Percentiles rank a stretch among this genome's conserved stretches.
Evolutionary conservation across 2,797 vertebrate genomes (phyloP).

Genomic region (Lates japonicus): DNA sequence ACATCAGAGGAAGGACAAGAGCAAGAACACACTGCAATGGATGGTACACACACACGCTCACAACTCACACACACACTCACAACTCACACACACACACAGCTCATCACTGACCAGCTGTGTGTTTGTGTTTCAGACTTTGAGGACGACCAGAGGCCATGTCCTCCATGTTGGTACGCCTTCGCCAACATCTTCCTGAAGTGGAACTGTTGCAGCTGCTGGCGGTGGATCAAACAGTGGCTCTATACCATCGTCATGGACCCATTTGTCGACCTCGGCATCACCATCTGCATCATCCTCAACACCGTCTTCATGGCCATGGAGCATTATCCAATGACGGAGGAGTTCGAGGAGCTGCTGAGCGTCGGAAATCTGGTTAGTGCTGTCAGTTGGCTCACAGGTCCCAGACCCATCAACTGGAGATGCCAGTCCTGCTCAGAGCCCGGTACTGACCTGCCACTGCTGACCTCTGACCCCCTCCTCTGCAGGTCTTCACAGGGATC

Average conservation of each 20-base stretch:
- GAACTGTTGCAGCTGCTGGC: constrained; percentile 91
- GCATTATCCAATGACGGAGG: constrained; percentile 92
- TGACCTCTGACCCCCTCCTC: not conserved
- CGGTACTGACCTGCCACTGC: not conserved
- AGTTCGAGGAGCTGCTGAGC: constrained; percentile 88
- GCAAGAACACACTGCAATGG: constrained; percentile 53
- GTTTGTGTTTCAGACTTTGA: constrained; percentile 87
- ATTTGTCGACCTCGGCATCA: constrained; percentile 96
- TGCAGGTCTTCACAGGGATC: constrained; percentile 93
- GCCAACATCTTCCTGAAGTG: constrained; percentile 90
- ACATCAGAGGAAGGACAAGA: constrained; percentile 16
- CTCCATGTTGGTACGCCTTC: constrained; percentile 93
- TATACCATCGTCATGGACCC: constrained; percentile 94
- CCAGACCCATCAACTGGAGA: too few relatives aligned
- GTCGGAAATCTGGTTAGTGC: constrained; percentile 92
- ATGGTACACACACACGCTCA: constrained; percentile 58
- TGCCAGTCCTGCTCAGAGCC: not conserved
- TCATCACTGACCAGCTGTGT: not conserved
- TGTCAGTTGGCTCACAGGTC: not conserved
- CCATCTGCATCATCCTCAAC: constrained; percentile 97
- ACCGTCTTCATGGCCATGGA: constrained; percentile 99
- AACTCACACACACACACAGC: not conserved
- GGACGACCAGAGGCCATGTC: constrained; percentile 91
- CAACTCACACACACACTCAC: not conserved
- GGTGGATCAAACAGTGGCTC: constrained; percentile 86